A percentile compares a stretch with the other conserved stretches of the same genome.
phyloP scores from a whole-genome alignment of 2,113 vertebrate genomes.

The Anoura caudifer region DNA sequence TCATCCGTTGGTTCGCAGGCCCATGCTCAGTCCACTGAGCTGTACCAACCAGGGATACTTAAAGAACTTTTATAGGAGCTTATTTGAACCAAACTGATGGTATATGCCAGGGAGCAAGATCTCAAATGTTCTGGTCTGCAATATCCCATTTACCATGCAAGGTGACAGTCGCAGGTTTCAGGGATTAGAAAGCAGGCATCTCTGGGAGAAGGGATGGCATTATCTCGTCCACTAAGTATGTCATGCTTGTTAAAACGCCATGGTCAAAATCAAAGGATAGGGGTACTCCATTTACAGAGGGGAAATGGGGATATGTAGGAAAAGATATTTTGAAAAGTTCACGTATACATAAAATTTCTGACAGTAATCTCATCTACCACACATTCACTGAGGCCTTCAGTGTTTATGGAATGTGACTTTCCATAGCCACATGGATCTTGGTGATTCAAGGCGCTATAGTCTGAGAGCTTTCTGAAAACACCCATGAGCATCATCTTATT shows the following conservation, averaged over 20 bases:
- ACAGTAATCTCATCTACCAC: neutral
- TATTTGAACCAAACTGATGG: too few species aligned
- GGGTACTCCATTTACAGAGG: neutral
- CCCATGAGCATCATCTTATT: neutral
- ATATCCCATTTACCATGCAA: neutral
- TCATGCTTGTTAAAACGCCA: neutral
- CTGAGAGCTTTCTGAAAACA: neutral
- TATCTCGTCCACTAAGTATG: neutral
- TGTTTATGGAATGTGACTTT: neutral
- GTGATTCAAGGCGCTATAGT: neutral
- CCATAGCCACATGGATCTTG: too few species aligned
- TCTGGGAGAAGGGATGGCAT: neutral
- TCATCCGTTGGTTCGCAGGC: too few species aligned
- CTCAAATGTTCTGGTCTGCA: too few species aligned
- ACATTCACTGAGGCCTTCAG: neutral
- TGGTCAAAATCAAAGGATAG: neutral
- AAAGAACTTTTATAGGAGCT: too few species aligned
- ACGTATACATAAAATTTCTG: neutral
- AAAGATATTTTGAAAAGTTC: neutral
- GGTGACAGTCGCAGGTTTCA: neutral
- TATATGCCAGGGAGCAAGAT: too few species aligned
- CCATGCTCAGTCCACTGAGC: too few species aligned
- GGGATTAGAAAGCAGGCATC: neutral
- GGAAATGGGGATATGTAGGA: neutral
- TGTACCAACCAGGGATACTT: too few species aligned